Percentiles rank a stretch among this genome's conserved stretches.
Evolutionary conservation across 2,797 vertebrate species (phyloP).

Genomic region (Harpagifer antarcticus): DNA sequence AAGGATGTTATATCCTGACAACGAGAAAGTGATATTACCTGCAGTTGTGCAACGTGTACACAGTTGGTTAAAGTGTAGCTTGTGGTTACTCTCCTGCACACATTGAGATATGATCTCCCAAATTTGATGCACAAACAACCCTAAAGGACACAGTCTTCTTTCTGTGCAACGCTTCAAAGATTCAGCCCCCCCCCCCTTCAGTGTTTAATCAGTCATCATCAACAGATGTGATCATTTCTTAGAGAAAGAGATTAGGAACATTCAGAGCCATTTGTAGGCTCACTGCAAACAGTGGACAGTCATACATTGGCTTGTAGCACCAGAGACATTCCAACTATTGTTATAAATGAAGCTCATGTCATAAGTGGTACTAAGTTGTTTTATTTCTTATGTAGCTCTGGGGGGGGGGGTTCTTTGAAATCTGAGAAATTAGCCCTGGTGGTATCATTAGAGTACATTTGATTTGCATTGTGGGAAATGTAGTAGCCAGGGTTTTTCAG

Average conservation of each 20-base stretch:
- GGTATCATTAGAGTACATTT: too few species aligned
- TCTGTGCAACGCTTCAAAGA: too few species aligned
- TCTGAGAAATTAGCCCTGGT: too few species aligned
- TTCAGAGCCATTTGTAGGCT: conserved; percentile 4
- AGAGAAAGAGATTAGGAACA: conserved; percentile 14
- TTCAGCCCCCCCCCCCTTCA: background rate
- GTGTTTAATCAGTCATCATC: conserved; percentile 21
- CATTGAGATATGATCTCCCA: background rate
- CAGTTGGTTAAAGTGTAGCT: background rate
- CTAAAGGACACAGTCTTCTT: too few species aligned
- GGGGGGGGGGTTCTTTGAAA: too few species aligned
- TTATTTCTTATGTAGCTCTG: too few species aligned
- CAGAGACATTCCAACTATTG: background rate
- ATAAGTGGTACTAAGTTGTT: background rate
- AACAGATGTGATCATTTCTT: conserved; percentile 27
- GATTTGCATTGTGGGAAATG: background rate
- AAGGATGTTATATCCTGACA: background rate
- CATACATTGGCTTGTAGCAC: background rate
- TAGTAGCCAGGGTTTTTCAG: background rate
- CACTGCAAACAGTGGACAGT: background rate
- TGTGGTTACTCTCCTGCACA: too few species aligned
- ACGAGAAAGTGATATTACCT: background rate
- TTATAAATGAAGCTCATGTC: background rate
- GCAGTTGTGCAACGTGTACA: background rate
- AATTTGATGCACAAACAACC: background rate